Evolutionary conservation across 2,797 vertebrate genomes (phyloP), one percentile per base, ranked within the genome.

Genomic region (Lutjanus argentimaculatus): DNA sequence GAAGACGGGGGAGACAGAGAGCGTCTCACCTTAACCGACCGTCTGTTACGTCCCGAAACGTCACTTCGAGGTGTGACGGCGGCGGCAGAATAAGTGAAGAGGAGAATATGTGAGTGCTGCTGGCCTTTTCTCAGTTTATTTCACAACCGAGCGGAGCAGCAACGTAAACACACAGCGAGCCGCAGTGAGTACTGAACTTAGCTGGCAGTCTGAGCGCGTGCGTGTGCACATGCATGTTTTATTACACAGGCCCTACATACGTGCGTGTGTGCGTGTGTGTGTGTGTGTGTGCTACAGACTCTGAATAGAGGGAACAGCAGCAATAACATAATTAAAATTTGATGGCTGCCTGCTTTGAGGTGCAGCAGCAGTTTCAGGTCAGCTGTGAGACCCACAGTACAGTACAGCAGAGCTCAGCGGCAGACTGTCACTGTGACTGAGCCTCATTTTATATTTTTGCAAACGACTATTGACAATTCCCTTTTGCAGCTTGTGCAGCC

Each of bases 111-210:
- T 82, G 71, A 86, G 72, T 67, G 82, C 30, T 36, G 30, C 30
- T 36, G 84, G 85, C 87, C 72, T 66, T 79, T 56, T 62, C 4
- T 9, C 48, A 51, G 84, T 64, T 70, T 70, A 81, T 89, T 90
- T 84, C 82, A 88, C 85, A 75, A 83, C 85, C 88, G 78, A 73
- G 69, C 52, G 69, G 70, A 76, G 71, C 64, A 74, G 66, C 16
- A 57, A 22, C 49, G 85, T 73, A 79, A 83, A 85, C 87, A 85
- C 87, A 75, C 30, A 36, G 30, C 30, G 30, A 36, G 91, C 91
- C 88, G 91, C 90, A 91, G 92, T 93, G 91, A 93, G 91, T 93
- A 85, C 13, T 62, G 81, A 91, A 92, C 53, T 93, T 91, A 83
- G 78, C 85, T 72, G 79, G 67, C 83, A 83, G 79, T 72, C n/a